These are phyloP conservation scores for Erethizon dorsatum DNA, from an alignment of 2,797 vertebrate genomes.

Conservation along the genomic window DNA sequence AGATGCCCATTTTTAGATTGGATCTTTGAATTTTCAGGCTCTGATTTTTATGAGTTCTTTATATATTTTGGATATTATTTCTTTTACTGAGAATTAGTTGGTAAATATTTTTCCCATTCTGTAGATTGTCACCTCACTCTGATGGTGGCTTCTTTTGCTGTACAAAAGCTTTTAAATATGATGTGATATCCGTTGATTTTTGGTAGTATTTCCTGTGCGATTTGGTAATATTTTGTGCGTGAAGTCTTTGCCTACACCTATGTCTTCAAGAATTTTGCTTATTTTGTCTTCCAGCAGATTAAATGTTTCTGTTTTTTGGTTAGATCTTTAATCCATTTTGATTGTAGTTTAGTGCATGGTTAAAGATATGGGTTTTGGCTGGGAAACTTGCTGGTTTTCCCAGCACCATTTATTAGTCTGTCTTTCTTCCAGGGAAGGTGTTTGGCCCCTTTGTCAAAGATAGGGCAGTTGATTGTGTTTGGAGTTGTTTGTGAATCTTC, in stretches of 20 bases:
- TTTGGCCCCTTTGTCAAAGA: background rate
- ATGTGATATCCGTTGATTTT: background rate
- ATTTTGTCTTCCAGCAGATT: background rate
- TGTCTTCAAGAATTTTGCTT: background rate
- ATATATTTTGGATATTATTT: background rate
- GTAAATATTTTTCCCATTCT: background rate
- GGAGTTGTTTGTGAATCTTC: background rate
- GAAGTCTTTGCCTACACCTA: background rate
- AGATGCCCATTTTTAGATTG: background rate
- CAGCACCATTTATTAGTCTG: background rate
- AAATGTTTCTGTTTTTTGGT: background rate
- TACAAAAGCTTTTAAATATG: background rate
- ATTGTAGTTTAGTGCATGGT: background rate
- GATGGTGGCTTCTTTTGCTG: background rate
- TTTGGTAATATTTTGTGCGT: background rate
- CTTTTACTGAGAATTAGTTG: background rate
- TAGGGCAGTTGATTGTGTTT: background rate
- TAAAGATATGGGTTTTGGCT: background rate
- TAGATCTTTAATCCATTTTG: background rate
- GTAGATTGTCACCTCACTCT: background rate
- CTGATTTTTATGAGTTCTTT: background rate
- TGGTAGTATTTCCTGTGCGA: background rate
- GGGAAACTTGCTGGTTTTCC: too few species aligned
- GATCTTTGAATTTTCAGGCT: background rate
- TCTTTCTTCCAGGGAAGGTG: background rate